These are phyloP conservation scores for Margarornis squamiger DNA, from an alignment of 2,797 vertebrate genomes.

Conservation along the genomic window DNA sequence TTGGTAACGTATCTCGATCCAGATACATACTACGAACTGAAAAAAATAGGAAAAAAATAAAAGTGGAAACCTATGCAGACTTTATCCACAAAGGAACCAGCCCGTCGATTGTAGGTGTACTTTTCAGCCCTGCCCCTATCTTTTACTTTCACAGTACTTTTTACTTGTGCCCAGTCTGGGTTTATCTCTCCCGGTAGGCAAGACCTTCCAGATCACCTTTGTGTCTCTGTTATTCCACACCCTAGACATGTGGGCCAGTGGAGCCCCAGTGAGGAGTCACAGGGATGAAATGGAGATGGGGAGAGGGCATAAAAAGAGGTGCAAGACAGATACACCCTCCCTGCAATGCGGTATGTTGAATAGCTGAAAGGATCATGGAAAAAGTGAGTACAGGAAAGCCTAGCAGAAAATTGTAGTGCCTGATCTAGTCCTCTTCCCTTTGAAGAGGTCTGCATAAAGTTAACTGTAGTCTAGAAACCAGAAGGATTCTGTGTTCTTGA, in stretches of 20 bases:
- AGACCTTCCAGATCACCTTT: neutral
- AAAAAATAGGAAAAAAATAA: neutral
- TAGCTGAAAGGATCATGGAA: neutral
- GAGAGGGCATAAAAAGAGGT: neutral
- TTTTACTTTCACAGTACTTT: neutral
- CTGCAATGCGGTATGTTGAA: neutral
- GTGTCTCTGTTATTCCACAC: neutral
- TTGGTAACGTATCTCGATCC: neutral
- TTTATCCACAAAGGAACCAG: neutral
- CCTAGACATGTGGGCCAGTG: fast-evolving
- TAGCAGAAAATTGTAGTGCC: neutral
- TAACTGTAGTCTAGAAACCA: neutral
- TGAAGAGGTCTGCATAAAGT: neutral
- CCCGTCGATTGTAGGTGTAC: neutral
- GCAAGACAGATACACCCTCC: neutral
- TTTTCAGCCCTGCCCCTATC: neutral
- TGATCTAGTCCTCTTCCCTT: neutral
- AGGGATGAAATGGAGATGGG: neutral
- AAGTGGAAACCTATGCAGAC: neutral
- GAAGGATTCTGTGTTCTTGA: neutral
- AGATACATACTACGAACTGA: neutral
- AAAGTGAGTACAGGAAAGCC: neutral
- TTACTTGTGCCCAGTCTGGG: fast-evolving
- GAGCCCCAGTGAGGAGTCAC: neutral
- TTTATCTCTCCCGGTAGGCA: neutral